phyloP scores from a whole-genome alignment of 92 coral and sea anemone species.

The Metridium senile region DNA sequence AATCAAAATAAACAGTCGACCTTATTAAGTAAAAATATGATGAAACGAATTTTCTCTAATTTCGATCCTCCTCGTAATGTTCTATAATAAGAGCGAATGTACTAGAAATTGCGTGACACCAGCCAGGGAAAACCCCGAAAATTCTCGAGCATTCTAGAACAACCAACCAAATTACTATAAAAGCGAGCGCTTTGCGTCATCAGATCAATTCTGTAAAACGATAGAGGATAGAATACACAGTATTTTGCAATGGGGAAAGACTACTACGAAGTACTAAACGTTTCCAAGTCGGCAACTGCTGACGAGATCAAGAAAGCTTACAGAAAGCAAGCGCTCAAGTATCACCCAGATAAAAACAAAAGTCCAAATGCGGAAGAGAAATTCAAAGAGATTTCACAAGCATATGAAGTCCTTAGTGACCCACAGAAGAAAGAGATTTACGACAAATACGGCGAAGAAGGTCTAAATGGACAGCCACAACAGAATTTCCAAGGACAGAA shows the following conservation, averaged over 20 bases:
- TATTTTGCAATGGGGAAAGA: conserved; percentile 78
- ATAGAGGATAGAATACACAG: neutral
- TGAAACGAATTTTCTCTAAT: no score
- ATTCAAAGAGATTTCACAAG: conserved; percentile 97
- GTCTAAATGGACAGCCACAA: conserved; percentile 64
- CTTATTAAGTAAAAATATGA: no score
- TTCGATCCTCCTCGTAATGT: no score
- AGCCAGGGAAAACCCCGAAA: neutral
- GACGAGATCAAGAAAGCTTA: conserved; percentile 94
- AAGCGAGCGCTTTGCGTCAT: neutral
- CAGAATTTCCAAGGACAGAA: conserved; percentile 27
- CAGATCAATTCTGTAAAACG: neutral
- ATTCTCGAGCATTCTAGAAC: neutral
- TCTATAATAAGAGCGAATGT: neutral
- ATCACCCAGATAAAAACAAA: conserved; percentile 97
- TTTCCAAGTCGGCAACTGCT: conserved; percentile 73
- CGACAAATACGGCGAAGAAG: conserved; percentile 95
- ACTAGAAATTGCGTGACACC: neutral
- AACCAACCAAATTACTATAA: neutral
- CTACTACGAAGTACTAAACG: conserved; percentile 78
- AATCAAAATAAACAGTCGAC: no score
- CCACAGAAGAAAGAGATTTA: conserved; percentile 74
- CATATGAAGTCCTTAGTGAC: conserved; percentile 93
- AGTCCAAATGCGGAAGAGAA: conserved; percentile 90
- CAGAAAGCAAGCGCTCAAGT: conserved; percentile 91